These are phyloP conservation scores for Cylas formicarius DNA, from an alignment of 1,140 invertebrate species.

Conservation along the genomic window DNA sequence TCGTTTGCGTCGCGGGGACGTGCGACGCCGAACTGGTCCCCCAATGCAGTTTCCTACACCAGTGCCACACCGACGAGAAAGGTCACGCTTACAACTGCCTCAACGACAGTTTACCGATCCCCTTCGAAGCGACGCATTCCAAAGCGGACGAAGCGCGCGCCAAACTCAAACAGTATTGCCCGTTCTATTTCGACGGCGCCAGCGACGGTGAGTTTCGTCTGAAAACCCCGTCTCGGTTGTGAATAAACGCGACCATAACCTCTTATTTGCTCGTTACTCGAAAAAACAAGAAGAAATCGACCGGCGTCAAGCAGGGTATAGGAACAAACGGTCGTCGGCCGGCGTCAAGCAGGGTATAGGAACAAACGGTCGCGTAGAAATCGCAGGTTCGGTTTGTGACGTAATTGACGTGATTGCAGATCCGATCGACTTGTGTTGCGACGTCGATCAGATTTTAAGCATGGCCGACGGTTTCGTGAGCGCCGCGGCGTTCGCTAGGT, in stretches of 20 bases:
- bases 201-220: constrained; percentile 4
- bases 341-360: too few relatives aligned
- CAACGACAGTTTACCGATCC: neutral
- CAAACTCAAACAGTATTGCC: constrained; percentile 21
- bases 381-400: too few relatives aligned
- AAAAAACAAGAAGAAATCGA: too few relatives aligned
- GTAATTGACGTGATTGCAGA: too few relatives aligned
- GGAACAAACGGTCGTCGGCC: too few relatives aligned
- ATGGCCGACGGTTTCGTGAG: constrained; percentile 44
- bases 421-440: constrained; percentile 47
- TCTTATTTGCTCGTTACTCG: too few relatives aligned
- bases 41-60: constrained; percentile 21
- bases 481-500: constrained; percentile 53
- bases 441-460: constrained; percentile 42
- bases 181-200: constrained; percentile 21
- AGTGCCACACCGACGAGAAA: constrained; percentile 18
- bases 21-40: too few relatives aligned
- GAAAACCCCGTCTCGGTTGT: too few relatives aligned
- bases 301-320: too few relatives aligned
- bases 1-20: too few relatives aligned
- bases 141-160: constrained; percentile 3
- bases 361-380: too few relatives aligned
- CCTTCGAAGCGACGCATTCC: constrained; percentile 12
- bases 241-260: too few relatives aligned
- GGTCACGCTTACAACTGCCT: constrained; percentile 24